These are phyloP conservation scores for Riptortus pedestris DNA, from an alignment of 1,140 invertebrate species.

Conservation along the genomic window DNA sequence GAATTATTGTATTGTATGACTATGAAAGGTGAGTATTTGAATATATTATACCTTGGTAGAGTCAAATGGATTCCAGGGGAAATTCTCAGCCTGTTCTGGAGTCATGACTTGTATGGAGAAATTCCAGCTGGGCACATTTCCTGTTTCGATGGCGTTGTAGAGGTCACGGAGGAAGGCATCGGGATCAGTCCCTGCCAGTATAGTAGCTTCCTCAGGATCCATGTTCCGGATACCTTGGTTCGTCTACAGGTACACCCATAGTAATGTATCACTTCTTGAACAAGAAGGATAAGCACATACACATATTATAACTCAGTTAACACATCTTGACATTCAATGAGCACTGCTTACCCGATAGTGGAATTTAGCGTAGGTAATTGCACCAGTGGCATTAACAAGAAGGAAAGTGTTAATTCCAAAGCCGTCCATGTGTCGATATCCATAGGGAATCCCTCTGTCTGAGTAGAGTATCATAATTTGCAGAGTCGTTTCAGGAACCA, in stretches of 20 bases:
- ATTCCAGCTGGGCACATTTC: slow-evolving; percentile 72
- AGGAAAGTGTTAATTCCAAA: slow-evolving; percentile 90
- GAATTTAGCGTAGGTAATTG: slow-evolving; percentile 80
- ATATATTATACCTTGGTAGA: slow-evolving; percentile 58
- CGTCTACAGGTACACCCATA: slow-evolving; percentile 41
- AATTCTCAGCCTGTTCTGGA: slow-evolving; percentile 54
- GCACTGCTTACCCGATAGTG: slow-evolving; percentile 64
- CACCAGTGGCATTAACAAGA: slow-evolving; percentile 67
- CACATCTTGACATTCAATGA: neutral
- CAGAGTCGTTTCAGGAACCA: slow-evolving; percentile 77
- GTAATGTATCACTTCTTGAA: neutral
- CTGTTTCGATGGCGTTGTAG: slow-evolving; percentile 74
- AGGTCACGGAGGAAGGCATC: slow-evolving; percentile 80
- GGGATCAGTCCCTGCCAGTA: slow-evolving; percentile 63
- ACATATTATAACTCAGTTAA: neutral
- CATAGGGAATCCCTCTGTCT: slow-evolving; percentile 85
- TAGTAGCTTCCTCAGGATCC: slow-evolving; percentile 53
- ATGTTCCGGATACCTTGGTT: slow-evolving; percentile 84
- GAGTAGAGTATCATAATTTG: slow-evolving; percentile 77
- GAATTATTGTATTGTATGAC: no score
- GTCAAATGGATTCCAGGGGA: slow-evolving; percentile 82
- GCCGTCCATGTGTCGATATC: slow-evolving; percentile 84
- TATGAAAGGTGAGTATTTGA: no score
- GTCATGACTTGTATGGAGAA: slow-evolving; percentile 70
- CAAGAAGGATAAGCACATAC: neutral